Base-by-base conservation (phyloP, 2,797 vertebrate species). In the Synaphobranchus kaupii region DNA sequence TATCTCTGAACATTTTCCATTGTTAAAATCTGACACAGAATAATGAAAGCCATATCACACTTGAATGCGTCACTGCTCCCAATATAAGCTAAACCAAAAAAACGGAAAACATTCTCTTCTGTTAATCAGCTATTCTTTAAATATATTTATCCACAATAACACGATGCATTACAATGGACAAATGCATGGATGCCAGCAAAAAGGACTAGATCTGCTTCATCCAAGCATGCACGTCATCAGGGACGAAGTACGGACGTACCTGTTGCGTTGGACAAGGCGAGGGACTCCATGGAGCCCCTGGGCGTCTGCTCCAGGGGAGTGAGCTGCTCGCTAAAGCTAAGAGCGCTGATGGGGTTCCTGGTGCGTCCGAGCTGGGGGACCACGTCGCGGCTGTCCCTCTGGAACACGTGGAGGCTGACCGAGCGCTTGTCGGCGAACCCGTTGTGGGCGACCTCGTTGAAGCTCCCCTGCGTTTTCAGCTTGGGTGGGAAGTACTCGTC, bases 231-330 rank as follows among this genome's bases (percentile, higher is more conserved):
- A 47, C 6, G 39, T 47, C 73, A 78, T 78, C n/a, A 8, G 22
- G 4, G 4, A 28, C 1, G 54, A 25, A 12, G 66, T 0, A 13
- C 89, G 1, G 95, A 99, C 89, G 1, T 95, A 99, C 98, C 98
- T 96, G 98, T 98, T 12, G 97, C 94, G 1, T 98, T 99, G 48
- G 98, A 98, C 88, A 99, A 93, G 0, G 98, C 97, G 58, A 99
- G 94, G 0, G 98, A 99, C 91, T 99, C 99, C 96, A 98, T 98
- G 88, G 99, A 99, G 76, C 98, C 98, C 0, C 96, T 95, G 0
- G 99, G 98, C 0, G 98, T 99, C 92, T 98, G 98, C 93, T 98
- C 97, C 0, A 98, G 96, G 12, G 98, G 97, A 0, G 97, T 98
- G 93, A 99, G 95, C 88, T 97, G 97, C 92, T 99, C 98, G 0